Percentiles rank a stretch among this genome's conserved stretches.
phyloP scores from a whole-genome alignment of 2,797 vertebrate species.

The Darevskia nairensis region DNA sequence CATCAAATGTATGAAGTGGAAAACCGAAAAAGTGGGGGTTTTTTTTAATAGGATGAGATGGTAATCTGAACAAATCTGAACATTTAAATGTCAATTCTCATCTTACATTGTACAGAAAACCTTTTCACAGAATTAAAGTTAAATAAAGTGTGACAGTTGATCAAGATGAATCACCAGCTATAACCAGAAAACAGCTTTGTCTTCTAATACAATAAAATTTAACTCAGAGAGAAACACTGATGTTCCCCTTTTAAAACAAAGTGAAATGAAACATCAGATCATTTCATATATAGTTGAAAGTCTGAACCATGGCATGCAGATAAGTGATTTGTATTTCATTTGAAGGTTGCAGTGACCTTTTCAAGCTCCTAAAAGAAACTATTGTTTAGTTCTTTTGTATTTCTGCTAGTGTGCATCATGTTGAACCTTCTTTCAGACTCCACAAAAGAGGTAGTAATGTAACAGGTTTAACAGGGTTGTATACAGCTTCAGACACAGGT shows the following conservation, averaged over 20 bases:
- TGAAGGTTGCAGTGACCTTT: slow-evolving; percentile 54
- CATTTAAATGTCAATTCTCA: slow-evolving; percentile 72
- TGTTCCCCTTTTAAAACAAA: slow-evolving; percentile 36
- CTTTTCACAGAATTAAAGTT: slow-evolving; percentile 65
- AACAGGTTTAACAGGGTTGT: neutral
- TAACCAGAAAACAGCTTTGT: slow-evolving; percentile 58
- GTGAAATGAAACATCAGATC: slow-evolving; percentile 41
- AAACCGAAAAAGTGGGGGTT: neutral
- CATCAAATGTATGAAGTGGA: slow-evolving; percentile 6
- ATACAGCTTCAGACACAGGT: neutral
- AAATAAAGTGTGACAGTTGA: slow-evolving; percentile 71
- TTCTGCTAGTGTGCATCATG: neutral
- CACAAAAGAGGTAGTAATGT: neutral
- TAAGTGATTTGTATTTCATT: slow-evolving; percentile 32
- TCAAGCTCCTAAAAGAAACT: slow-evolving; percentile 42
- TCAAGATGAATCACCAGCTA: slow-evolving; percentile 68
- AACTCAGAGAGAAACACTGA: slow-evolving; percentile 40
- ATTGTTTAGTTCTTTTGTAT: slow-evolving; percentile 19
- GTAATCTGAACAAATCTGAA: slow-evolving; percentile 47
- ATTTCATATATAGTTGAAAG: slow-evolving; percentile 49
- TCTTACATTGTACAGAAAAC: slow-evolving; percentile 52
- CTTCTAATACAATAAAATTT: slow-evolving; percentile 62
- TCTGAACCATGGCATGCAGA: slow-evolving; percentile 25
- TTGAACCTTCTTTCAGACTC: neutral
- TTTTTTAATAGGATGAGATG: slow-evolving; percentile 47